Base-by-base conservation (phyloP, 2,797 vertebrate genomes). In the Smutsia temminckii region DNA sequence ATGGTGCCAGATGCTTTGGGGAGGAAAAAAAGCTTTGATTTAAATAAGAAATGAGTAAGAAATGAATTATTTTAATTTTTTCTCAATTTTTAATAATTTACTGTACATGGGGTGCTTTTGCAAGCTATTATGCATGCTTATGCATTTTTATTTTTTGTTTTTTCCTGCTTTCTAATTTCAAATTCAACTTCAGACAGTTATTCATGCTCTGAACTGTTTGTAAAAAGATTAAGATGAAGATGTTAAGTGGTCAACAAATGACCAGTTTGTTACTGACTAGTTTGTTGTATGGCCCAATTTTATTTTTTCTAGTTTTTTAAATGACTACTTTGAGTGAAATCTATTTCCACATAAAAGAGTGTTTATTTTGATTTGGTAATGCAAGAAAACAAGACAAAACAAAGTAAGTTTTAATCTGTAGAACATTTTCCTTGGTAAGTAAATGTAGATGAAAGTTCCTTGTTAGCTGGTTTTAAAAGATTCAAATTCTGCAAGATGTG, bases 121-220 rank as follows among this genome's bases (percentile, higher is more conserved):
- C 12, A 92, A 89, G 69, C 37, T 49, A 4, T 53, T 61, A 18
- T 55, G 3, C 7, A 23, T 63, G 11, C 16, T 88, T 46, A 37
- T 69, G 21, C 3, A 64, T 91, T 95, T 89, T 74, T 32, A 46
- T 78, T 90, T 68, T 93, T 81, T 66, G 2, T 5, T 53, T 91
- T 90, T 77, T 75, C 5, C 12, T 66, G 29, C 40, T 91, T 95
- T 91, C 57, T 83, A 55, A 86, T 75, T 97, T 89, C 40, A 86
- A 85, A 83, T 89, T 81, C 40, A 85, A 74, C 21, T 68, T 94
- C 16, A 90, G 42, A 29, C 29, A 92, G 40, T 53, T 78, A 74
- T 25, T 79, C 34, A 79, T 86, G 8, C 23, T 94, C 13, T 83
- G 21, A 77, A 25, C 13, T 85, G 3, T 37, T 81, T 81, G 13